Base-by-base conservation (phyloP, 2,113 vertebrate species). In the Holacanthus passer region DNA sequence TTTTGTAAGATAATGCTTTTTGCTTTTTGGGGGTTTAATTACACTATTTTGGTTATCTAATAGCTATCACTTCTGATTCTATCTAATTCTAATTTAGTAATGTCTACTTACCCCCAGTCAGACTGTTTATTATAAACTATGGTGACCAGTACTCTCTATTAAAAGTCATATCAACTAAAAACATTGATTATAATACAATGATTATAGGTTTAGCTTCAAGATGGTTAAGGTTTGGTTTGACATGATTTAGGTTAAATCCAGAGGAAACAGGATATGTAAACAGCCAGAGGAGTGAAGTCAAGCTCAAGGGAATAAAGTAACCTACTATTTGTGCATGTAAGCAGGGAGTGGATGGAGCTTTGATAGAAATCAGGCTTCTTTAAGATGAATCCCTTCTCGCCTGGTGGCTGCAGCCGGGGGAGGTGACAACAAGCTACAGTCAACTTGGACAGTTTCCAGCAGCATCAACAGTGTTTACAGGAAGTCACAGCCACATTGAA, bases 401-500 rank as follows among this genome's bases (percentile, higher is more conserved):
- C 24, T 47, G 16, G 32, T 64, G 63, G 70, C 24, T 79, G 59
- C 43, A 66, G 53, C 52, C 19, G 32, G 66, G 72, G 50, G 71
- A 66, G 59, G 68, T 70, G 68, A 31, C 72, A 55, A 64, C 63
- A 72, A 81, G 48, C 70, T 62, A 64, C 75, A 69, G 9, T 74
- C 22, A 75, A 62, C 45, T 48, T 72, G 71, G 27, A 69, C 37
- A 7, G 12, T 64, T 47, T 48, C 32, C 13, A 48, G n/a, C 32
- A 77, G 62, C 56, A 73, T 63, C 53, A 64, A 41, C 47, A 55
- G 24, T 9, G 35, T 50, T 41, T 43, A 73, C 59, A 62, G 53
- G 59, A 47, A 50, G 50, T 55, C 60, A 72, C 35, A 63, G 50
- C 27, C 20, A 72, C 58, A 75, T 60, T 59, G 48, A 76, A 55